phyloP scores from a whole-genome alignment of 2,797 vertebrate species.

The Lycodopsis pacificus region DNA sequence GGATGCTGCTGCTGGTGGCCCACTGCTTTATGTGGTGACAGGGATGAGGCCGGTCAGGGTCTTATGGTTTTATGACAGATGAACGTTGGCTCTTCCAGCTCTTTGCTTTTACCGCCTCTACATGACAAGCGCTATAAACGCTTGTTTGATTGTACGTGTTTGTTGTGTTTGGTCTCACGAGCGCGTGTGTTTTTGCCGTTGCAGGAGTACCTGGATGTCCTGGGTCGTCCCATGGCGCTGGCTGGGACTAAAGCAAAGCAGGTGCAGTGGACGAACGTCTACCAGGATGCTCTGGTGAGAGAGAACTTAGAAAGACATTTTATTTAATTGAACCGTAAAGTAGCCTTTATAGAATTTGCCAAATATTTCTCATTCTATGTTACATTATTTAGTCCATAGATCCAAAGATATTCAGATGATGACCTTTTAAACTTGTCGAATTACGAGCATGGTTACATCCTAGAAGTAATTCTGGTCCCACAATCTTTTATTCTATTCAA shows the following conservation, averaged over 20 bases:
- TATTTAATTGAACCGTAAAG: not conserved
- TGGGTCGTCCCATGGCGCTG: constrained; percentile 97
- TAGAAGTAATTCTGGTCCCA: too few species aligned
- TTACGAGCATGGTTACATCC: not conserved
- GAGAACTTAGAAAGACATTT: not conserved
- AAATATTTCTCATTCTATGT: not conserved
- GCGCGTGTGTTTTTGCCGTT: constrained; percentile 33
- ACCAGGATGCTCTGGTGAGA: constrained; percentile 96
- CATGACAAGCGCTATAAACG: constrained; percentile 56
- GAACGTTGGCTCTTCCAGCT: constrained; percentile 54
- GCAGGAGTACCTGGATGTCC: constrained; percentile 97
- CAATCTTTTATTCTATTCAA: not conserved
- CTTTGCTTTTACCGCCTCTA: constrained; percentile 58
- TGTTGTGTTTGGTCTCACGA: constrained; percentile 24
- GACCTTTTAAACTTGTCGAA: not conserved
- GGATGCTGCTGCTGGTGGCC: constrained; percentile 53
- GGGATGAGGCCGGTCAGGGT: constrained; percentile 66
- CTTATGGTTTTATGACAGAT: constrained; percentile 75
- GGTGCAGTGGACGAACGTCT: constrained; percentile 99
- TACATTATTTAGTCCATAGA: not conserved
- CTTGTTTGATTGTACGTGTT: constrained; percentile 59
- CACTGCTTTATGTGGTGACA: constrained; percentile 75
- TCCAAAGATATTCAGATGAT: not conserved
- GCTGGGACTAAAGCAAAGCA: constrained; percentile 94
- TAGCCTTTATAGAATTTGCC: not conserved